Base-by-base conservation (phyloP, 2,888 invertebrate species). In the Falcaria lacertinaria region DNA sequence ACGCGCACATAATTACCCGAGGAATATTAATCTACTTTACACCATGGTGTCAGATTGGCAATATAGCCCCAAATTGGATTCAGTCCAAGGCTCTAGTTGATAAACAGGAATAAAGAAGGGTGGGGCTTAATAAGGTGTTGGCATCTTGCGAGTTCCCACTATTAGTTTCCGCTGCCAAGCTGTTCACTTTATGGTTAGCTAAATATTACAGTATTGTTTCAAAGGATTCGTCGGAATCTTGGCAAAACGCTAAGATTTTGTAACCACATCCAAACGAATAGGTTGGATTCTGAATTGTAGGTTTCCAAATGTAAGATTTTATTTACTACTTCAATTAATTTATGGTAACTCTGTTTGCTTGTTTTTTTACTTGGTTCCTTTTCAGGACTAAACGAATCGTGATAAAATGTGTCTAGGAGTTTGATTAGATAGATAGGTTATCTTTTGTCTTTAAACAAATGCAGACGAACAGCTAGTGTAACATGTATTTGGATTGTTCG, bases 41-140 rank as follows among this genome's bases (percentile, higher is more conserved):
- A 36, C 36, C 36, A 36, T 36, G 16, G 3, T 36, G 36, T 22
- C 36, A 36, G n/a, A 22, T 22, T 43, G 37, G 41, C 33, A 41
- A 44, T 44, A 48, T 41, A 36, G 42, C 44, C 19, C 45, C 45
- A 48, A 62, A 65, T 68, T 74, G 72, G 72, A 69, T 60, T 51
- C 51, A 57, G 44, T 72, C 73, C 74, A 74, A 70, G 47, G 59
- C 57, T 57, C 65, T 69, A 64, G 54, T 64, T 55, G 61, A 64
- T 67, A 65, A 69, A 67, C 64, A 57, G 59, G 54, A 67, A 64
- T 69, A 69, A 68, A 68, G 60, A 63, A 64, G 42, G 51, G 57
- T 60, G 25, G 2, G 53, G 46, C 50, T 63, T 70, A 72, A 69
- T 70, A 65, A 68, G 60, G 51, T 34, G 55, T 59, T 66, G 65